Evolutionary conservation across 2,113 vertebrate genomes (phyloP), one percentile per base, ranked within the genome.

Genomic region (Pelobates fuscus): DNA sequence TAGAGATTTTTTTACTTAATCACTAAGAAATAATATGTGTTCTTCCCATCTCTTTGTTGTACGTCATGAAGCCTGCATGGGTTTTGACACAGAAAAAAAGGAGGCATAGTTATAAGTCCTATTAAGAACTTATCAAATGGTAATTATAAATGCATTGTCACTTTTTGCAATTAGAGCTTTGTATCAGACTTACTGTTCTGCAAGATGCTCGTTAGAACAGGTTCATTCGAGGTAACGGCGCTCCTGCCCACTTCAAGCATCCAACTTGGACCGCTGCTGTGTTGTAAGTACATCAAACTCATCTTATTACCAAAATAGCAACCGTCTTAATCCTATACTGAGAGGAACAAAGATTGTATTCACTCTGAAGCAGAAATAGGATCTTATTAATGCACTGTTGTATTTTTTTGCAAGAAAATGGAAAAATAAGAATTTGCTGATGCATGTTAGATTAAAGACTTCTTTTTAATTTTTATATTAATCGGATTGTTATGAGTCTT

Each of bases 361-460:
- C 88, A 91, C 81, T 77, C 84, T 83, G 44, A 57, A 82, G 81
- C 79, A 85, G 84, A 88, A 85, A 87, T 88, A 86, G 87, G 84
- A 83, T 86, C 90, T 88, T 86, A 86, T 89, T 87, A 91, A 89
- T 84, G 83, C 80, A 80, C 79, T 91, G 82, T 86, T 89, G 86
- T 88, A n/a, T 89, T 91, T 88, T 91, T 91, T 88, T 92, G 81
- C 82, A 85, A 84, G 82, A 84, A 86, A 89, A 88, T 79, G 76
- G 85, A 86, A 87, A 90, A 92, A 87, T 82, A 84, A 86, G 88
- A 89, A 89, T 89, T 88, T 87, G 85, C 87, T 87, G 87, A 87
- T 91, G 82, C 78, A 85, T 84, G 84, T 84, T 84, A 87, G 84
- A 88, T 88, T 87, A 88, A 89, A 84, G 80, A 75, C 5, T 82